Conservation (phyloP, 2,797 vertebrate genomes). For the Okamejei kenojei region DNA sequence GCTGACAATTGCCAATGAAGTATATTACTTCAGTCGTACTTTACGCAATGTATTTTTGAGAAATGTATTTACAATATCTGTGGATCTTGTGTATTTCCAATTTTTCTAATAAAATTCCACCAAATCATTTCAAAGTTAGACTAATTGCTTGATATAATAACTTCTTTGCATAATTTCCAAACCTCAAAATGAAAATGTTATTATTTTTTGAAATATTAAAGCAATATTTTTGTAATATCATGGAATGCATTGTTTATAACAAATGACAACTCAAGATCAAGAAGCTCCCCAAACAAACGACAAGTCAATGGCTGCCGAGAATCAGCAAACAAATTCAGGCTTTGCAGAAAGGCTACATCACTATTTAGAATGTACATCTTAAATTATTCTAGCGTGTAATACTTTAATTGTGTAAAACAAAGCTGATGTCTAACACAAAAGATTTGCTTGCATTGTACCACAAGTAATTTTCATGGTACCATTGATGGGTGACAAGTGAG, state of each 20-base stretch:
- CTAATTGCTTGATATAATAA: not conserved
- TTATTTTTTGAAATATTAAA: conserved; percentile 15
- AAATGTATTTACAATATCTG: not conserved
- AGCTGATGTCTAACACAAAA: conserved; percentile 81
- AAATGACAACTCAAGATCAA: conserved; percentile 44
- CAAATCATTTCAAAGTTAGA: not conserved
- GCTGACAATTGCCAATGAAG: too few species aligned
- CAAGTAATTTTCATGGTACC: conserved; percentile 75
- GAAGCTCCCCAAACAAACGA: conserved; percentile 71
- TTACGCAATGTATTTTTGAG: not conserved
- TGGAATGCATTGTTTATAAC: not conserved
- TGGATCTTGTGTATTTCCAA: not conserved
- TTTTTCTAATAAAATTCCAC: conserved; percentile 9
- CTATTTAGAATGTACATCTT: conserved; percentile 79
- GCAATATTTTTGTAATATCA: not conserved
- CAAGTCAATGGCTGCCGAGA: conserved; percentile 76
- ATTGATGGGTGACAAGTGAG: conserved; percentile 72
- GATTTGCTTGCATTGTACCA: conserved; percentile 71
- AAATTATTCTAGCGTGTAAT: conserved; percentile 92
- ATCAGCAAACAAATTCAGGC: conserved; percentile 84
- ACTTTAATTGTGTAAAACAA: conserved; percentile 94
- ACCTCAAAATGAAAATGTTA: not conserved
- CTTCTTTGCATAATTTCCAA: not conserved
- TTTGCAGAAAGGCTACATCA: conserved; percentile 69
- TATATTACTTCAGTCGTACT: not conserved